These are phyloP conservation scores for Ispidina picta DNA, from an alignment of 2,797 vertebrate species.

Conservation along the genomic window DNA sequence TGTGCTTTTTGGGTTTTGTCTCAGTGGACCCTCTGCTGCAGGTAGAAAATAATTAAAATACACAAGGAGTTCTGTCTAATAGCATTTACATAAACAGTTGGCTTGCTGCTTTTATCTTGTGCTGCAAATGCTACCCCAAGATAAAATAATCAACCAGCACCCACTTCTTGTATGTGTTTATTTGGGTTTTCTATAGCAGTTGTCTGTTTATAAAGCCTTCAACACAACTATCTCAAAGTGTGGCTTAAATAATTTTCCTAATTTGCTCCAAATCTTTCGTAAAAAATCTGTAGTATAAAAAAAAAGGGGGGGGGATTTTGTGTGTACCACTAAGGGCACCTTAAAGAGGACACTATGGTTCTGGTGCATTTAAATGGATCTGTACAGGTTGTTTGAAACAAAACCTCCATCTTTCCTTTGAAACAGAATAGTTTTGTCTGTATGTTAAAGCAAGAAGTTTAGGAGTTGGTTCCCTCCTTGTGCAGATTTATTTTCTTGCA, in stretches of 20 bases:
- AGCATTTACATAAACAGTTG: constrained; percentile 76
- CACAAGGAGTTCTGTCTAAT: background rate
- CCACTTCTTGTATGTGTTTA: constrained; percentile 91
- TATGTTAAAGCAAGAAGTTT: background rate
- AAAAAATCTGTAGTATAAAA: background rate
- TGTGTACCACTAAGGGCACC: background rate
- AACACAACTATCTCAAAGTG: background rate
- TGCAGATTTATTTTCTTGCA: background rate
- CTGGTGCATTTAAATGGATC: background rate
- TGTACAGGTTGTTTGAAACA: background rate
- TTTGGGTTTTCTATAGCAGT: background rate
- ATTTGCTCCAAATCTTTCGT: background rate
- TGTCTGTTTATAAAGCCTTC: background rate
- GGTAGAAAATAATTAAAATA: background rate
- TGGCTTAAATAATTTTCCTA: background rate
- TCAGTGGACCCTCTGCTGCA: background rate
- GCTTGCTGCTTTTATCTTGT: constrained; percentile 91
- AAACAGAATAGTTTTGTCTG: background rate
- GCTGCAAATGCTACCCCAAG: constrained; percentile 93
- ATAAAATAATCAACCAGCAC: constrained; percentile 95
- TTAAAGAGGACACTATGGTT: background rate
- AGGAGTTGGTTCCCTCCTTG: background rate
- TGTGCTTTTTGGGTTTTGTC: background rate
- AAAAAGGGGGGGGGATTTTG: too few species aligned
- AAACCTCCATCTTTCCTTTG: background rate